Evolutionary conservation across 2,797 vertebrate species (phyloP).

Genomic region (Morus bassanus): DNA sequence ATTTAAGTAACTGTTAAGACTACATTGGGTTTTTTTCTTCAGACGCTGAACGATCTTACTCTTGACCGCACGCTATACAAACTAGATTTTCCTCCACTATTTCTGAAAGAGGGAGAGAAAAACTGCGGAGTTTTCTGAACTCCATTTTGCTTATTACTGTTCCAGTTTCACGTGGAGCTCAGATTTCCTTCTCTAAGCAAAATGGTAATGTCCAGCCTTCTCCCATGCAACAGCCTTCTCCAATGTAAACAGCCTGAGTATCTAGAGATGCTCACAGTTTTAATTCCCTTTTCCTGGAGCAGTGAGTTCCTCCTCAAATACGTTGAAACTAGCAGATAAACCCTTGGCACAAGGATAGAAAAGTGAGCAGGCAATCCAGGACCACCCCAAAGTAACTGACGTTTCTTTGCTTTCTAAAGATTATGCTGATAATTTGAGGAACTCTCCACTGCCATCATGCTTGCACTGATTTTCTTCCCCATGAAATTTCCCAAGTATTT

Average conservation of each 20-base stretch:
- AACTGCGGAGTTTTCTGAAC: not conserved
- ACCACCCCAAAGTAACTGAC: not conserved
- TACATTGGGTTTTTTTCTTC: accelerated
- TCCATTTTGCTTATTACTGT: not conserved
- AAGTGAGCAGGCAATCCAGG: not conserved
- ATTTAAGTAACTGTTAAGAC: not conserved
- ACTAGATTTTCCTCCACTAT: not conserved
- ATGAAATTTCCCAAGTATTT: not conserved
- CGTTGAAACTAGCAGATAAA: not conserved
- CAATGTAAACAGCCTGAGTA: not conserved
- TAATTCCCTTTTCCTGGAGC: not conserved
- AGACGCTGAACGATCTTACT: not conserved
- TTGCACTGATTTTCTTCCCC: not conserved
- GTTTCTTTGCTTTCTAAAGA: not conserved
- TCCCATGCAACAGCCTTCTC: not conserved
- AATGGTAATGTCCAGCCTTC: not conserved
- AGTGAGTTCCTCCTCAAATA: not conserved
- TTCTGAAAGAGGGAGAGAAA: not conserved
- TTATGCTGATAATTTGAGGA: not conserved
- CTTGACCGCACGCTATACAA: not conserved
- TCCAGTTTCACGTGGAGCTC: not conserved
- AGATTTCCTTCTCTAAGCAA: not conserved
- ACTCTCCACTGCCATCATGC: not conserved
- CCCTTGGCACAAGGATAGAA: not conserved
- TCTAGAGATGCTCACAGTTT: not conserved